Conservation (phyloP, 1,140 invertebrate species). For the Heliothis subflexa region DNA sequence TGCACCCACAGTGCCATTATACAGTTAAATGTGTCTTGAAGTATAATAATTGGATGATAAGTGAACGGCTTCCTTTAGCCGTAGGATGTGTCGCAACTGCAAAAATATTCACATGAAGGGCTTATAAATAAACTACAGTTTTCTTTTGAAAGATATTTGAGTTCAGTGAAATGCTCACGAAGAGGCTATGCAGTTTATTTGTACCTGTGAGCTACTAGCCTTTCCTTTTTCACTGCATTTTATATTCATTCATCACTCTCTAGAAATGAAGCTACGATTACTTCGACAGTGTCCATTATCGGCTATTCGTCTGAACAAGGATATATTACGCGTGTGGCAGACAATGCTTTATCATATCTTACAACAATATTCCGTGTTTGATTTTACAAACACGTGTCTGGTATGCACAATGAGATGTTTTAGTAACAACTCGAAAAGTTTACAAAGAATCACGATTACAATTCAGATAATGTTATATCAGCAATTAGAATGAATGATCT, state of each 20-base stretch:
- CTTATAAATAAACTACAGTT: too few relatives aligned
- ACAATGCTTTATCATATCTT: too few relatives aligned
- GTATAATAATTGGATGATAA: constrained; percentile 40
- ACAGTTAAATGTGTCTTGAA: constrained; percentile 17
- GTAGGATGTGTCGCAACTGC: background rate
- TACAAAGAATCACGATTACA: background rate
- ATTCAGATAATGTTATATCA: background rate
- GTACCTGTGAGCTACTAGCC: too few relatives aligned
- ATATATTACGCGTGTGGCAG: too few relatives aligned
- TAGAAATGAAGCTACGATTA: background rate
- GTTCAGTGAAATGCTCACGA: too few relatives aligned
- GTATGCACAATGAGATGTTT: too few relatives aligned
- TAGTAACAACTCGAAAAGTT: background rate
- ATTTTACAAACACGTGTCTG: too few relatives aligned
- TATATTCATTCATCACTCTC: constrained; percentile 3
- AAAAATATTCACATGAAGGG: background rate
- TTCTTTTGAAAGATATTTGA: too few relatives aligned
- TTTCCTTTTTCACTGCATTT: too few relatives aligned
- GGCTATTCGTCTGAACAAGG: too few relatives aligned
- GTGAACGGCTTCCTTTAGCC: constrained; percentile 5
- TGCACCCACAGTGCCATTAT: constrained; percentile 7
- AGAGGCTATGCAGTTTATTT: too few relatives aligned
- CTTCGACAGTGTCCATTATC: background rate
- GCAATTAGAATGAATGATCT: constrained; percentile 5
- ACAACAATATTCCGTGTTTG: too few relatives aligned